Base-by-base conservation (phyloP, 2,888 invertebrate genomes). In the Nezara viridula region DNA sequence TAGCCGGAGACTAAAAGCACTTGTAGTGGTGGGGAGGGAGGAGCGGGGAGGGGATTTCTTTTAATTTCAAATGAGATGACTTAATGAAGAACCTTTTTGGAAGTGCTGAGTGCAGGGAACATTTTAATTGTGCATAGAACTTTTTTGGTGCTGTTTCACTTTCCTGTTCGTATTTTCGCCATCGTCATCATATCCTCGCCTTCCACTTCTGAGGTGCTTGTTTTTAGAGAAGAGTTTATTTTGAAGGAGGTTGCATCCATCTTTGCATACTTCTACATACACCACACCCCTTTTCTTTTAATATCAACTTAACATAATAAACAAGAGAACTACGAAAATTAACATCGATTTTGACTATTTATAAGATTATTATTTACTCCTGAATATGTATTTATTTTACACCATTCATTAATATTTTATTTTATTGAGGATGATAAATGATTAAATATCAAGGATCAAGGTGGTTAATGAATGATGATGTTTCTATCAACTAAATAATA, bases 71-170 rank as follows among this genome's bases (percentile, higher is more conserved):
- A 44, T 81, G 44, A 81, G 44, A 37, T 32, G 44, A 81, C 81
- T 81, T 44, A 32, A 81, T 81, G 37, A 47, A 44, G 60, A 60
- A 52, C 19, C 44, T 47, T 44, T 81, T 81, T 14, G 44, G 44
- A 81, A 81, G 10, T 81, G 81, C 44, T 81, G 81, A 81, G 81
- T 44, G 40, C 81, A 44, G 24, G 14, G 6, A 81, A 47, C 44
- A 81, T 81, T 81, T 81, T 47, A 81, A 81, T 81, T 81, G 40
- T 81, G 44, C 81, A 44, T 81, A 81, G 24, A 40, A 81, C 81
- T 81, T 81, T 81, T 44, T 47, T n/a, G 44, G 19, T 32, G 12
- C 21, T 21, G 16, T 19, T 19, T 19, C 37, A 19, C 19, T 9
- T 60, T 7, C 3, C n/a, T 12, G 4, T 27, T 12, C 16, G 9